Percentiles rank a stretch among this genome's conserved stretches.
These are phyloP conservation scores for Thelaira solivaga DNA, from an alignment of 2,888 invertebrate genomes.

Conservation along the genomic window DNA sequence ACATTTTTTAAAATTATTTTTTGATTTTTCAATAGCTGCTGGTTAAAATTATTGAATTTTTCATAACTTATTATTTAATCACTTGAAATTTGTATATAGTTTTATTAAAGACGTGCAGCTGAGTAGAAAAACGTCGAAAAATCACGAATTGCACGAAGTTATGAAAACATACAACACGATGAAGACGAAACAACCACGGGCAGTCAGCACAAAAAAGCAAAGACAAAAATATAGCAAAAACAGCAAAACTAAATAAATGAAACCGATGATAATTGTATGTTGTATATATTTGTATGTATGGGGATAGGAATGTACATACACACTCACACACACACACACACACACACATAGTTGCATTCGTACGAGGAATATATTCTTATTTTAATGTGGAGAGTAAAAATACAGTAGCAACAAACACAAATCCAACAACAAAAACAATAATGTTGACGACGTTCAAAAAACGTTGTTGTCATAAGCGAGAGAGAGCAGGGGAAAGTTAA, in stretches of 20 bases:
- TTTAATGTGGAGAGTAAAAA: too few species aligned
- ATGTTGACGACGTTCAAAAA: too few species aligned
- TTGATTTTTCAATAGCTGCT: conserved; percentile 28
- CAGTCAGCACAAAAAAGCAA: conserved; percentile 45
- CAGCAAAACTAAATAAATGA: conserved; percentile 39
- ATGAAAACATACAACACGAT: conserved; percentile 69
- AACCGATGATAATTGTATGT: conserved; percentile 50
- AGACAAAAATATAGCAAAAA: conserved; percentile 37
- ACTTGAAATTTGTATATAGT: conserved; percentile 52
- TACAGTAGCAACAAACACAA: too few species aligned
- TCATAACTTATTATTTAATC: conserved; percentile 59
- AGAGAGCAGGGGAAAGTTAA: conserved; percentile 41
- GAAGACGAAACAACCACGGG: conserved; percentile 63
- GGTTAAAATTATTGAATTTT: conserved; percentile 22
- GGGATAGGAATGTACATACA: background rate
- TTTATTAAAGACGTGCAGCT: conserved; percentile 56
- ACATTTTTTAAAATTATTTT: conserved; percentile 14
- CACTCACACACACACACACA: too few species aligned
- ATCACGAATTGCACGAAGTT: conserved; percentile 68
- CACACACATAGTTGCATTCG: too few species aligned
- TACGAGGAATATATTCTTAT: too few species aligned
- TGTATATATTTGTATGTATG: background rate
- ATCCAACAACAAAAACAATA: conserved; percentile 14
- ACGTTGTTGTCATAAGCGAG: background rate
- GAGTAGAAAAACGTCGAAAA: conserved; percentile 63